Percentiles rank a stretch among this genome's conserved stretches.
These are phyloP conservation scores for Hephaestus fuliginosus DNA, from an alignment of 2,797 vertebrate species.

Conservation along the genomic window DNA sequence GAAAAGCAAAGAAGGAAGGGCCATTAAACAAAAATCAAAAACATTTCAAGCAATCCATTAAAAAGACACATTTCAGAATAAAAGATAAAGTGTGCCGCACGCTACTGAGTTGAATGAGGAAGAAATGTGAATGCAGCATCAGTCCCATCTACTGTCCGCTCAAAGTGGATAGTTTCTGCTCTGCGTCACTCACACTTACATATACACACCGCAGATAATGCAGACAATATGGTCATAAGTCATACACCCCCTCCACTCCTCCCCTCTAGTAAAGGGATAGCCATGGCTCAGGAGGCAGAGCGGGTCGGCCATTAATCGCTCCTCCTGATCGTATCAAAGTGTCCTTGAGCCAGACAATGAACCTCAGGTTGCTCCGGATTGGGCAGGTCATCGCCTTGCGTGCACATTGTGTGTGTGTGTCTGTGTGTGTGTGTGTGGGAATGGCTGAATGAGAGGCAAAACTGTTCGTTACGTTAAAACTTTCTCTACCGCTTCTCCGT, in stretches of 20 bases:
- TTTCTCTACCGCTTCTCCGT: background rate
- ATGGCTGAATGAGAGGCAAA: background rate
- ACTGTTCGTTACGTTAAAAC: background rate
- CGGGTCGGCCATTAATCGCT: background rate
- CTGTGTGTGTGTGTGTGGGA: background rate
- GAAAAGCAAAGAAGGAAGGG: background rate
- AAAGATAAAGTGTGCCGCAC: background rate
- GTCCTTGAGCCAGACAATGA: too few species aligned
- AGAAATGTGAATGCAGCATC: background rate
- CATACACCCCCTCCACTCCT: background rate
- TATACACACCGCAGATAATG: slow-evolving; percentile 35
- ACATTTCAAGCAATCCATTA: background rate
- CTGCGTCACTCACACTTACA: slow-evolving; percentile 36
- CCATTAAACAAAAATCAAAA: background rate
- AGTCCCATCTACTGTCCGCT: background rate
- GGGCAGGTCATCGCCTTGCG: background rate
- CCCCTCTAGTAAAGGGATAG: background rate
- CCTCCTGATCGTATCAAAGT: too few species aligned
- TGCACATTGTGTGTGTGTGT: too few species aligned
- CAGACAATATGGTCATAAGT: slow-evolving; percentile 49
- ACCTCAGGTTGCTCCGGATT: too few species aligned
- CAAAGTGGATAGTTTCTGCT: slow-evolving; percentile 35
- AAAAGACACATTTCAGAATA: background rate
- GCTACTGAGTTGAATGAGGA: background rate
- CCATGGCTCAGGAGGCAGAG: background rate